Conservation (phyloP, 2,888 invertebrate genomes). For the Drosophila anceps region DNA sequence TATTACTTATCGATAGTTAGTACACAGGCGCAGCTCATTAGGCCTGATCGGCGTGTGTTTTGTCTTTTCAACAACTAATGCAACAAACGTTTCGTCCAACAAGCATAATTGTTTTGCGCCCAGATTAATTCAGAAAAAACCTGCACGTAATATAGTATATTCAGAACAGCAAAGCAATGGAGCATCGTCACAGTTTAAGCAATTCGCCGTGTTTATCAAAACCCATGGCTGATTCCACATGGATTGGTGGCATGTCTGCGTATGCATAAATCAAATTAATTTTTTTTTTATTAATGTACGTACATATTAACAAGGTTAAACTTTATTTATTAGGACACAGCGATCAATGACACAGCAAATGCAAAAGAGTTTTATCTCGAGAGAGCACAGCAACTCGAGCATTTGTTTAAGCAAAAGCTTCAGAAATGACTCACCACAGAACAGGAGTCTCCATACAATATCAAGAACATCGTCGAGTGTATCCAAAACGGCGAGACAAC, state of each 20-base stretch:
- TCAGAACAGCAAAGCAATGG: conserved; percentile 46
- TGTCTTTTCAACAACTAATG: conserved; percentile 10
- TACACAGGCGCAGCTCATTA: conserved; percentile 41
- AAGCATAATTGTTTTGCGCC: not conserved
- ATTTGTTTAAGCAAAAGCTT: conserved; percentile 25
- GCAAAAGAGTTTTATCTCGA: conserved; percentile 48
- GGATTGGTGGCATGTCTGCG: conserved; percentile 74
- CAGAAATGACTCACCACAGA: conserved; percentile 22
- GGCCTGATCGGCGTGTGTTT: conserved; percentile 11
- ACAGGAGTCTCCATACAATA: conserved; percentile 35
- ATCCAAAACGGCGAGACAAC: conserved; percentile 55
- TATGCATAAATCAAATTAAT: conserved; percentile 36
- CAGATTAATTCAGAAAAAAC: not conserved
- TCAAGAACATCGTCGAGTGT: conserved; percentile 28
- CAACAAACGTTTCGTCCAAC: not conserved
- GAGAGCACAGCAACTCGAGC: conserved; percentile 60
- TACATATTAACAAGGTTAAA: not conserved
- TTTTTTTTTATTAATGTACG: conserved; percentile 4
- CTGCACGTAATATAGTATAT: not conserved
- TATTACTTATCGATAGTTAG: conserved; percentile 32
- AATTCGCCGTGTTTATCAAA: conserved; percentile 67
- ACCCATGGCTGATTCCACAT: conserved; percentile 84
- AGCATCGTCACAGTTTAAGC: conserved; percentile 78
- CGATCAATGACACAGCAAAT: conserved; percentile 54
- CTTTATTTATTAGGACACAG: conserved; percentile 10